Evolutionary conservation across 2,888 invertebrate genomes (phyloP).

Genomic region (Melikaiella ostensackeni): DNA sequence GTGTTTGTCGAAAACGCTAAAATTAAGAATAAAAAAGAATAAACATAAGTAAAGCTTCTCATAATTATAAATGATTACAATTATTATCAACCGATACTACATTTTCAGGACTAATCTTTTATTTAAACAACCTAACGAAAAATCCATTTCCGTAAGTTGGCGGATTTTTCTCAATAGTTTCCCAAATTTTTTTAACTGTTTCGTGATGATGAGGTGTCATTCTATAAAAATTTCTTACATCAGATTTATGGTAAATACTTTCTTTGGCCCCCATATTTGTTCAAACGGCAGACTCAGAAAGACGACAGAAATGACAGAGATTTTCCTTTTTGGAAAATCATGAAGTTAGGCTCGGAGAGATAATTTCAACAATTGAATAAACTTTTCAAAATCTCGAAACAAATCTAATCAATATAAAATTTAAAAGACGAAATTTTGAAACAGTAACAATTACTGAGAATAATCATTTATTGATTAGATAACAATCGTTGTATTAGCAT

Average conservation of each 20-base stretch:
- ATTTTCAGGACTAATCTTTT: neutral
- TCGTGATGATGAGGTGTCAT: constrained; percentile 55
- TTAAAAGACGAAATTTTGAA: neutral
- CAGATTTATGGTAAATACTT: constrained; percentile 53
- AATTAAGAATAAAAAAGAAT: constrained; percentile 33
- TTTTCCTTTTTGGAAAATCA: neutral
- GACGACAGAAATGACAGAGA: neutral
- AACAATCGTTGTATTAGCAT: constrained; percentile 7
- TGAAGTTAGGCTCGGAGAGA: neutral
- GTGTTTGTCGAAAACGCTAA: constrained; percentile 60
- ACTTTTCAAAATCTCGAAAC: neutral
- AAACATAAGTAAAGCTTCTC: neutral
- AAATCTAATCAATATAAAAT: neutral
- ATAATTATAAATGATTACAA: neutral
- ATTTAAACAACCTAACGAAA: constrained; percentile 56
- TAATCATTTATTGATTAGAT: constrained; percentile 20
- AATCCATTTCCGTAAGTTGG: constrained; percentile 63
- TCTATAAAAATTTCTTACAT: constrained; percentile 49
- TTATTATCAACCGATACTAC: neutral
- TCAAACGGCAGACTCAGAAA: neutral
- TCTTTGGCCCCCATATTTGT: constrained; percentile 52
- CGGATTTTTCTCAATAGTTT: constrained; percentile 62
- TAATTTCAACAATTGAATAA: neutral
- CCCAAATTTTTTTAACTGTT: constrained; percentile 59
- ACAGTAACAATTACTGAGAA: constrained; percentile 13